phyloP scores from a whole-genome alignment of 1,140 invertebrate genomes.

The Archivesica marissinica region DNA sequence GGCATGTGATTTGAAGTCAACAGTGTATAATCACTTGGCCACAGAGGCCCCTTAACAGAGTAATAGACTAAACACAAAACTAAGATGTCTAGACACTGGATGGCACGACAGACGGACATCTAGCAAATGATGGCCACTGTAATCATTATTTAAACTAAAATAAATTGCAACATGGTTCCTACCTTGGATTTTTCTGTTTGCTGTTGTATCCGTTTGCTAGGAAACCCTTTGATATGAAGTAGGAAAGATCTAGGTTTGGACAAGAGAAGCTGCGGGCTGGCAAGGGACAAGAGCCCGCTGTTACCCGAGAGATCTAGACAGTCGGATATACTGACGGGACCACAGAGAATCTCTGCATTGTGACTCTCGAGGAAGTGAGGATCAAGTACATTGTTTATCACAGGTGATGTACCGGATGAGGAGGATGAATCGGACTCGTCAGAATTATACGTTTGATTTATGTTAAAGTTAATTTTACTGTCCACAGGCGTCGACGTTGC shows the following conservation, averaged over 20 bases:
- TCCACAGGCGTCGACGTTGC: slow-evolving; percentile 62
- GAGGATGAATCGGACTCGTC: slow-evolving; percentile 44
- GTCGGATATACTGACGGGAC: slow-evolving; percentile 91
- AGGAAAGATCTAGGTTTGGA: slow-evolving; percentile 91
- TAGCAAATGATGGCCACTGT: too few relatives aligned
- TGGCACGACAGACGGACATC: too few relatives aligned
- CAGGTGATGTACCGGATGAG: neutral
- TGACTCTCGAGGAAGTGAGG: slow-evolving; percentile 93
- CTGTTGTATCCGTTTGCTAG: slow-evolving; percentile 65
- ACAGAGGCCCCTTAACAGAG: too few relatives aligned
- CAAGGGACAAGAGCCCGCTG: slow-evolving; percentile 92
- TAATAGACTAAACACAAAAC: too few relatives aligned
- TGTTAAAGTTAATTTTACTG: slow-evolving; percentile 70
- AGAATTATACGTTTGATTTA: slow-evolving; percentile 21
- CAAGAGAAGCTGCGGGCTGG: slow-evolving; percentile 93
- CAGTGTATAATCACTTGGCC: too few relatives aligned
- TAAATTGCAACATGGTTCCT: too few relatives aligned
- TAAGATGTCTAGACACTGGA: too few relatives aligned
- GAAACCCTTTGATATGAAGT: slow-evolving; percentile 91
- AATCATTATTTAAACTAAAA: too few relatives aligned
- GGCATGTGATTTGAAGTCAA: too few relatives aligned
- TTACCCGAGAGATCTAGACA: slow-evolving; percentile 93
- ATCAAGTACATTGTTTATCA: slow-evolving; percentile 88
- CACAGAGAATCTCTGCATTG: slow-evolving; percentile 95
- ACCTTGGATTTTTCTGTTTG: slow-evolving; percentile 71